These are phyloP conservation scores for Enteromius radiatus DNA, from an alignment of 2,797 vertebrate genomes.

Conservation along the genomic window DNA sequence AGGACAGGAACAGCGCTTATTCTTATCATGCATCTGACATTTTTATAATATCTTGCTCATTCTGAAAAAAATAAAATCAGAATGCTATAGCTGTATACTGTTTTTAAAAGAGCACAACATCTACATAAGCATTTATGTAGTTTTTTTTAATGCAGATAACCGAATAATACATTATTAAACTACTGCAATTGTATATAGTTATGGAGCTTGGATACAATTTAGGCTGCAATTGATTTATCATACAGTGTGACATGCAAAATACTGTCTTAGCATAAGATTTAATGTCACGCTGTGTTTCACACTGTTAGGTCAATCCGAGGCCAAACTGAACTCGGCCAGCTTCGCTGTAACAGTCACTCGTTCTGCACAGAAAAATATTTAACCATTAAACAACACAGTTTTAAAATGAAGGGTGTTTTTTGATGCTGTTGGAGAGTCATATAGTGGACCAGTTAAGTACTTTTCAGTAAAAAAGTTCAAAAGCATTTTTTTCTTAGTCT, in stretches of 20 bases:
- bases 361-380: not conserved
- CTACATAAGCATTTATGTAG: no score
- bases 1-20: constrained; percentile 1
- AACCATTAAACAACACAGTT: not conserved
- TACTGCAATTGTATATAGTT: constrained; percentile 12
- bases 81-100: not conserved
- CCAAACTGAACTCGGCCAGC: constrained; percentile 19
- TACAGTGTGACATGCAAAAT: constrained; percentile 45
- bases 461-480: not conserved
- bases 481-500: not conserved
- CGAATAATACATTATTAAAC: not conserved
- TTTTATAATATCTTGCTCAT: constrained; percentile 11
- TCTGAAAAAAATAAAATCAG: not conserved
- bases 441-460: not conserved
- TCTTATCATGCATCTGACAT: not conserved
- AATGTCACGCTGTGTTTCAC: constrained; percentile 43
- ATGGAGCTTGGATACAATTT: not conserved
- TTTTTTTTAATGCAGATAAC: constrained; percentile 1
- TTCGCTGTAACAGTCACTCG: not conserved
- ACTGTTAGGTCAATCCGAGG: constrained; percentile 24
- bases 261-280: constrained; percentile 36
- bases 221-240: constrained; percentile 1
- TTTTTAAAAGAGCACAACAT: not conserved
- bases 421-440: not conserved
- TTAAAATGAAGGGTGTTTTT: not conserved